These are phyloP conservation scores for Ctenopoma multispine DNA, from an alignment of 2,797 vertebrate genomes.

Conservation along the genomic window DNA sequence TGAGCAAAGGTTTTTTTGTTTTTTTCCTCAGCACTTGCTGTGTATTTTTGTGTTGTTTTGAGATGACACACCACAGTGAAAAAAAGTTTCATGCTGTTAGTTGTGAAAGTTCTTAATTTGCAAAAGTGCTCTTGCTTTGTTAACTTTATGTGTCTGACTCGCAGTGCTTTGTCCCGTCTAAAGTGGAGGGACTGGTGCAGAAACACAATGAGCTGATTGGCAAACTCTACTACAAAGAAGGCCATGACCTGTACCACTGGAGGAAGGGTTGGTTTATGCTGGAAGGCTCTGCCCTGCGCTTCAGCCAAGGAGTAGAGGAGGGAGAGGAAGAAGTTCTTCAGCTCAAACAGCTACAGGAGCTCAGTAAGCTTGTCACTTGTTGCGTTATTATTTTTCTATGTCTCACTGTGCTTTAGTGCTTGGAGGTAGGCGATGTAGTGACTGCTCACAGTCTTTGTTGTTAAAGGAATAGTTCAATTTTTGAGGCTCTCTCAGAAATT, in stretches of 20 bases:
- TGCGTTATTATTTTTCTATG: background rate
- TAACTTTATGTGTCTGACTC: background rate
- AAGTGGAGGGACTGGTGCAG: constrained; percentile 86
- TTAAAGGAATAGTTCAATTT: too few relatives aligned
- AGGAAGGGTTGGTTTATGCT: constrained; percentile 93
- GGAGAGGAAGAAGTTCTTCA: constrained; percentile 86
- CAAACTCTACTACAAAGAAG: constrained; percentile 93
- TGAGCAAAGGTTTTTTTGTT: constrained; percentile 19
- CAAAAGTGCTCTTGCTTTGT: background rate
- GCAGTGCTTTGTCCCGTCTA: constrained; percentile 88
- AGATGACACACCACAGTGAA: background rate
- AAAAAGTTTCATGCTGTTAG: constrained; percentile 9
- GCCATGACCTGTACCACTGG: constrained; percentile 94
- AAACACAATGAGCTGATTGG: constrained; percentile 90
- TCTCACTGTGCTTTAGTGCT: background rate
- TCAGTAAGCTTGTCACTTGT: constrained; percentile 88
- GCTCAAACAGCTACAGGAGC: constrained; percentile 93
- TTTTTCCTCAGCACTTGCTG: constrained; percentile 6
- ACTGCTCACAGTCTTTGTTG: too few relatives aligned
- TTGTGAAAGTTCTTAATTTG: background rate
- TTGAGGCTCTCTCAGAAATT: too few relatives aligned
- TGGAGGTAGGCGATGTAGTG: background rate
- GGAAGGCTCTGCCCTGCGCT: constrained; percentile 89
- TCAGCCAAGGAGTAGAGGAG: constrained; percentile 84
- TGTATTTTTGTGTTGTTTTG: background rate